A percentile compares a stretch with the other conserved stretches of the same genome.
Conservation (phyloP, 2,888 invertebrate genomes). For the Taphrorychus bicolor region DNA sequence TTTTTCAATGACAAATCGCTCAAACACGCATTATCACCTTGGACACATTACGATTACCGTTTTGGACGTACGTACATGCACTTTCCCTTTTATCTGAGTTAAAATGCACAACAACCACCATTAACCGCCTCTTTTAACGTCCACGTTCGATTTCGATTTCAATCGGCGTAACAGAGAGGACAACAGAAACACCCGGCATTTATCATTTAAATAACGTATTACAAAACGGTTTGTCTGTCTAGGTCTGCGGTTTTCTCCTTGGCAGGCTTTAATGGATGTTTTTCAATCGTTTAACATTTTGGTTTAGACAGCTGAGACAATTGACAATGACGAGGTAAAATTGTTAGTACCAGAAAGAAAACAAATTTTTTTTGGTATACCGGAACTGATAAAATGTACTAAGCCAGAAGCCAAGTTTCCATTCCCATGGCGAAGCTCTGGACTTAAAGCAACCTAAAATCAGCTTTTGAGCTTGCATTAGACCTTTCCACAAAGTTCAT, state of each 20-base stretch:
- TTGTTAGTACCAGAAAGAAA: not conserved
- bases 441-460: no score
- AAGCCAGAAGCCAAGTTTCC: no score
- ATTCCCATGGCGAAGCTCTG: no score
- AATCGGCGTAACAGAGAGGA: conserved; percentile 11
- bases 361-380: not conserved
- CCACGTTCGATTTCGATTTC: conserved; percentile 15
- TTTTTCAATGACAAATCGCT: not conserved
- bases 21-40: not conserved
- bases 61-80: conserved; percentile 13
- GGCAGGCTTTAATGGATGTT: not conserved
- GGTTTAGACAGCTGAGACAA: not conserved
- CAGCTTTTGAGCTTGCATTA: conserved; percentile 9
- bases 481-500: not conserved
- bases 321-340: not conserved
- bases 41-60: conserved; percentile 12
- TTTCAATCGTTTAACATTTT: not conserved
- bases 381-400: no score
- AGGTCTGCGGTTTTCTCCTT: conserved; percentile 5
- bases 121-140: conserved; percentile 3
- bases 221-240: conserved; percentile 10
- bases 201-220: conserved; percentile 17
- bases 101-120: conserved; percentile 19
- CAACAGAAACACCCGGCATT: conserved; percentile 9
- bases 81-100: conserved; percentile 26